A percentile compares a stretch with the other conserved stretches of the same genome.
These are phyloP conservation scores for Camponotus vicinus DNA, from an alignment of 1,140 invertebrate species.

Conservation along the genomic window DNA sequence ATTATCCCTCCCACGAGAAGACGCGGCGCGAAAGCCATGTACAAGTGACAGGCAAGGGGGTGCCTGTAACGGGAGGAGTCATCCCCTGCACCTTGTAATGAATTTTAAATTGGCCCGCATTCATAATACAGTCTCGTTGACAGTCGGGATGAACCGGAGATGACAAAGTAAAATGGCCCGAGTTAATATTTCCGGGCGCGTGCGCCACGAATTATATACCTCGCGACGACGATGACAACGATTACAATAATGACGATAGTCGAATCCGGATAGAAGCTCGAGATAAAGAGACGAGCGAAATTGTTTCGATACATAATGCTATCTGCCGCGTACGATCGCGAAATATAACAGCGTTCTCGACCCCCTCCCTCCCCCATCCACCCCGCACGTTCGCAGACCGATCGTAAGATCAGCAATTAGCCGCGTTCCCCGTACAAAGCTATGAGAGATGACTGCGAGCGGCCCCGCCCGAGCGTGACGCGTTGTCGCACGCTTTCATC, in stretches of 20 bases:
- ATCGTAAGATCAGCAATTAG: constrained; percentile 62
- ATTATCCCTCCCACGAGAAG: constrained; percentile 80
- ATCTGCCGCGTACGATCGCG: constrained; percentile 37
- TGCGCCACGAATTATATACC: constrained; percentile 43
- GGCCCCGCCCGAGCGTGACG: constrained; percentile 40
- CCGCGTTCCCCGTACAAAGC: constrained; percentile 5
- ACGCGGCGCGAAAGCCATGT: constrained; percentile 56
- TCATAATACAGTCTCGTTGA: constrained; percentile 82
- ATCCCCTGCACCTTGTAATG: constrained; percentile 80
- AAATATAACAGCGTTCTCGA: constrained; percentile 40
- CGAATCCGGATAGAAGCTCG: constrained; percentile 20
- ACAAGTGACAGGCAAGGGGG: constrained; percentile 78
- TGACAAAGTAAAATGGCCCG: constrained; percentile 82
- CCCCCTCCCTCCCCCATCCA: background rate
- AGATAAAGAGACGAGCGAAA: constrained; percentile 33
- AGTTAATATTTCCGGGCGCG: constrained; percentile 77
- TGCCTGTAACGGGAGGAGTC: constrained; percentile 47
- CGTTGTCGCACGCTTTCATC: constrained; percentile 61
- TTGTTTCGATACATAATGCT: constrained; percentile 57
- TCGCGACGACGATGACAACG: constrained; percentile 23
- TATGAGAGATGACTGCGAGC: constrained; percentile 19
- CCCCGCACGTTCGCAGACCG: constrained; percentile 27
- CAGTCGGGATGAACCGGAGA: constrained; percentile 81
- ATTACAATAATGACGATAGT: background rate
- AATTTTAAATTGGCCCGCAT: constrained; percentile 86